phyloP scores from a whole-genome alignment of 1,140 invertebrate species.

The Lordiphosa stackelbergi region DNA sequence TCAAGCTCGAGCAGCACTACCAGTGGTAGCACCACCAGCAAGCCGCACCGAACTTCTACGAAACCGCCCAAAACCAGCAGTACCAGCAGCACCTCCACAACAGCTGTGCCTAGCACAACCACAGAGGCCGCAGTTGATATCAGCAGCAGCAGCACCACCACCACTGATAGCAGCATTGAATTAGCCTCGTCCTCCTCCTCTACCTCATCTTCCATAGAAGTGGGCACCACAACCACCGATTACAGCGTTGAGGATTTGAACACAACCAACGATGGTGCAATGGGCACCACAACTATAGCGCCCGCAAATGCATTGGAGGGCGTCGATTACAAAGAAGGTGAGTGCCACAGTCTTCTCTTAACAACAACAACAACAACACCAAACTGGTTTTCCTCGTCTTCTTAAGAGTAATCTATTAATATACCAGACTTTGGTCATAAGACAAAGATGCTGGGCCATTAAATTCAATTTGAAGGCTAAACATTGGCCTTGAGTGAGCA shows the following conservation, averaged over 20 bases:
- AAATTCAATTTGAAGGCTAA: conserved; percentile 76
- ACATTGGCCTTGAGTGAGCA: conserved; percentile 63
- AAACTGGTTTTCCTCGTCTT: conserved; percentile 7
- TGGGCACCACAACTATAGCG: conserved; percentile 55
- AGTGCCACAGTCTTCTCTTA: conserved; percentile 24
- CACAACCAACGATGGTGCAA: conserved; percentile 38
- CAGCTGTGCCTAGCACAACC: conserved; percentile 27
- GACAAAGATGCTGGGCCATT: conserved; percentile 73
- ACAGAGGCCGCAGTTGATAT: conserved; percentile 38
- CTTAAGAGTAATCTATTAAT: too few species aligned
- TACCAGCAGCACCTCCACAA: conserved; percentile 23
- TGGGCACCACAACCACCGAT: conserved; percentile 46
- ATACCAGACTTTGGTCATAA: conserved; percentile 60
- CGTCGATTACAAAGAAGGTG: conserved; percentile 76
- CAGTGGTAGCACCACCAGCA: conserved; percentile 24
- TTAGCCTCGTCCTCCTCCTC: conserved; percentile 55
- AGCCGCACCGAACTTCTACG: conserved; percentile 50
- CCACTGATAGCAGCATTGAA: conserved; percentile 28
- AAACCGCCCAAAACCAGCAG: conserved; percentile 39
- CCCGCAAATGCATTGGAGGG: conserved; percentile 61
- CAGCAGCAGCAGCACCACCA: conserved; percentile 16
- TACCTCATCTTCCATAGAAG: conserved; percentile 40
- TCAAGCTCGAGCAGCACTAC: conserved; percentile 63
- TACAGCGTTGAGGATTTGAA: conserved; percentile 47
- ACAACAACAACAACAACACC: conserved; percentile 3